A percentile compares a stretch with the other conserved stretches of the same genome.
These are phyloP conservation scores for Acridotheres tristis DNA, from an alignment of 2,797 vertebrate species.

Conservation along the genomic window DNA sequence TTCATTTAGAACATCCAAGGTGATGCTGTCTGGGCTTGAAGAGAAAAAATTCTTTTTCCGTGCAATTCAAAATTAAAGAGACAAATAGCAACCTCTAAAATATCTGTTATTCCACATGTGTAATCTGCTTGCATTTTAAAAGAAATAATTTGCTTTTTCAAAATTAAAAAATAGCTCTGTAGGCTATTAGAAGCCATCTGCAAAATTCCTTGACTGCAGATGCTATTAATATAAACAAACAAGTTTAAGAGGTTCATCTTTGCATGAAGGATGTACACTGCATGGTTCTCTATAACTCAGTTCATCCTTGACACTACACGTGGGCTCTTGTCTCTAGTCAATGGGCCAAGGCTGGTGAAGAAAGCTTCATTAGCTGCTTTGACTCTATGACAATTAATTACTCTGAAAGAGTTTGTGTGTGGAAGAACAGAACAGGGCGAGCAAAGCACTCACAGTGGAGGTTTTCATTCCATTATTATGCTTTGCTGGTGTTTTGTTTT, in stretches of 20 bases:
- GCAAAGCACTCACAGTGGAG: background rate
- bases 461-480: background rate
- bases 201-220: background rate
- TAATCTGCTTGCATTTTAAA: background rate
- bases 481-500: background rate
- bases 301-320: background rate
- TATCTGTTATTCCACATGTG: background rate
- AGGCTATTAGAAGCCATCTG: background rate
- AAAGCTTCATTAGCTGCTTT: constrained; percentile 17
- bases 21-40: background rate
- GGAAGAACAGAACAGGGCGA: background rate
- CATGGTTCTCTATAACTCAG: background rate
- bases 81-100: background rate
- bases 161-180: background rate
- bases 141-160: background rate
- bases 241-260: background rate
- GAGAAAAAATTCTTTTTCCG: background rate
- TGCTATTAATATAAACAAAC: background rate
- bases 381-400: background rate
- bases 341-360: background rate
- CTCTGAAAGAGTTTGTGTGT: background rate
- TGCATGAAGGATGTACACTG: background rate
- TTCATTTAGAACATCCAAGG: background rate
- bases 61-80: background rate
- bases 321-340: background rate